These are phyloP conservation scores for Trididemnum clinides DNA, from an alignment of 23 tunicate species.

Conservation along the genomic window DNA sequence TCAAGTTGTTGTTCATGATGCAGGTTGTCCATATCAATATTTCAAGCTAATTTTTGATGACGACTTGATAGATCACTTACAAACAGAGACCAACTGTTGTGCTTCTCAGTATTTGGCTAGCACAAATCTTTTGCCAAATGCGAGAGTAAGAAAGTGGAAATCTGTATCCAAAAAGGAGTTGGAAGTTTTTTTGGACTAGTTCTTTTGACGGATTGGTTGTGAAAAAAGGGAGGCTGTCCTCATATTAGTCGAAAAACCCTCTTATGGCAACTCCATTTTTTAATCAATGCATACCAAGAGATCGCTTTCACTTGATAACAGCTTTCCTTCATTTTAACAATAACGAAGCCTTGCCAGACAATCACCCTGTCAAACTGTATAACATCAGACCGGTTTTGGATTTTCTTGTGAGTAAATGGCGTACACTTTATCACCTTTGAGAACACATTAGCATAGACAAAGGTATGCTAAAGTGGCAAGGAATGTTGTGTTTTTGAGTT, in stretches of 20 bases:
- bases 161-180: neutral
- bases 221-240: neutral
- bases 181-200: neutral
- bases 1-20: neutral
- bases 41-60: neutral
- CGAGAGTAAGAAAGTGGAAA: neutral
- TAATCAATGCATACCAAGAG: neutral
- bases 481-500: neutral
- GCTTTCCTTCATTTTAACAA: neutral
- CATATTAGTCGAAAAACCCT: neutral
- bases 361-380: too few relatives aligned
- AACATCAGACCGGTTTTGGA: slow-evolving; percentile 6
- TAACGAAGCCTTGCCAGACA: neutral
- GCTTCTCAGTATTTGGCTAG: neutral
- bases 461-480: slow-evolving; percentile 39
- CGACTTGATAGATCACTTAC: neutral
- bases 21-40: neutral
- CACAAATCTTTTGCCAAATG: neutral
- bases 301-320: neutral
- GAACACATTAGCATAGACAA: slow-evolving; percentile 37
- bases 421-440: neutral
- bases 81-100: neutral
- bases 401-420: neutral
- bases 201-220: neutral
- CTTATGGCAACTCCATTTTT: neutral